A percentile compares a stretch with the other conserved stretches of the same genome.
Conservation (phyloP, 2,888 invertebrate species). For the Epinotia nisella region DNA sequence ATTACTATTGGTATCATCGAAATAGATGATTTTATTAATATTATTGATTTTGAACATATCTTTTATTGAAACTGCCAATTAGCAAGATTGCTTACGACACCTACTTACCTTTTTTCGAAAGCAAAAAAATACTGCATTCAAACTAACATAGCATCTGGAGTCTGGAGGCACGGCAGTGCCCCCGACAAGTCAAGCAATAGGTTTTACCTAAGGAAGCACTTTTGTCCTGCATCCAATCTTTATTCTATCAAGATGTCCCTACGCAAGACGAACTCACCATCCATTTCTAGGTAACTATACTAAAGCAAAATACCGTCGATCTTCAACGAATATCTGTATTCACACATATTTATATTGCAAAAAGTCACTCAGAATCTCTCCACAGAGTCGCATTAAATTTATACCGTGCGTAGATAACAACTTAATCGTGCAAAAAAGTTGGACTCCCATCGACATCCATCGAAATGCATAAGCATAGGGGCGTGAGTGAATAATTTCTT, state of each 20-base stretch:
- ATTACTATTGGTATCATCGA: conserved; percentile 31
- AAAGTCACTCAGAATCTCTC: conserved; percentile 16
- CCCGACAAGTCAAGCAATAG: no score
- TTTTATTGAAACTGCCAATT: conserved; percentile 16
- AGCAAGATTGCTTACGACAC: conserved; percentile 4
- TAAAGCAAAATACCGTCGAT: neutral
- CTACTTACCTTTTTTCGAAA: no score
- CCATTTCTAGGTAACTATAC: neutral
- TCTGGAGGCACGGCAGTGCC: no score
- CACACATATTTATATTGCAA: neutral
- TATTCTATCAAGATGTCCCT: no score
- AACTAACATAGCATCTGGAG: no score
- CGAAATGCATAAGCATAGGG: conserved; percentile 63
- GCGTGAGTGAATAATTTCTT: conserved; percentile 74
- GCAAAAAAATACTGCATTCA: no score
- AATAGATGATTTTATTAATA: conserved; percentile 38
- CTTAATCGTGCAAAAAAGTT: conserved; percentile 45
- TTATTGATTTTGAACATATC: conserved; percentile 11
- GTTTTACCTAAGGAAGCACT: neutral
- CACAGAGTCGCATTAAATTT: conserved; percentile 26
- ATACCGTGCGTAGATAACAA: conserved; percentile 38
- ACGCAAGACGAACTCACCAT: neutral
- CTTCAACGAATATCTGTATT: neutral
- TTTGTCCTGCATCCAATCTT: no score
- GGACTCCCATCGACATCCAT: conserved; percentile 57